Evolutionary conservation across 1,140 invertebrate species (phyloP).

Genomic region (Campoletis sonorensis): DNA sequence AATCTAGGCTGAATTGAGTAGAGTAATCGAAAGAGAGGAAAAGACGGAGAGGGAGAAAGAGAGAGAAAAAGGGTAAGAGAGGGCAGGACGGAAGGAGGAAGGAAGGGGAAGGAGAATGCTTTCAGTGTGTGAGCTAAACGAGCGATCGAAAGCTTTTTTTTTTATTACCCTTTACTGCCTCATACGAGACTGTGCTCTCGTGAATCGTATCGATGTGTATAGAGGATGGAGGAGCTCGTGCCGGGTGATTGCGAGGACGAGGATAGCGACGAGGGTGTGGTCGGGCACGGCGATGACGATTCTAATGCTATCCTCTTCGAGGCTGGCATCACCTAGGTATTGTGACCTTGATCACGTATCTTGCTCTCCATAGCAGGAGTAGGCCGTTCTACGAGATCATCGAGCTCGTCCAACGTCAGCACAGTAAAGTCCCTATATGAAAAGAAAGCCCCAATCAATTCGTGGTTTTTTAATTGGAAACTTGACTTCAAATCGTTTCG

Average conservation of each 20-base stretch:
- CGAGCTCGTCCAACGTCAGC: slow-evolving; percentile 71
- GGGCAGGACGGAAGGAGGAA: not conserved
- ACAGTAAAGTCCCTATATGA: slow-evolving; percentile 71
- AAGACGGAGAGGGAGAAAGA: not conserved
- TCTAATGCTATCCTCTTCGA: slow-evolving; percentile 67
- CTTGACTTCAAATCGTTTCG: not conserved
- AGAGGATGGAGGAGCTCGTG: slow-evolving; percentile 71
- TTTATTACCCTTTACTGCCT: slow-evolving; percentile 35
- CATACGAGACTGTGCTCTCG: slow-evolving; percentile 73
- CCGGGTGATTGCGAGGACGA: slow-evolving; percentile 71
- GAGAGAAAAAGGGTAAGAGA: not conserved
- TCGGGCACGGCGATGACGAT: slow-evolving; percentile 68
- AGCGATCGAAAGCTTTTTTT: slow-evolving; percentile 25
- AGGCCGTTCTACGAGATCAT: slow-evolving; percentile 69
- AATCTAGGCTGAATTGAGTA: slow-evolving; percentile 45
- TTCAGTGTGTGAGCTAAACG: slow-evolving; percentile 2
- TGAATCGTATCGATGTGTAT: slow-evolving; percentile 72
- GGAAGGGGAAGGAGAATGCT: too few relatives aligned
- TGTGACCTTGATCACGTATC: slow-evolving; percentile 68
- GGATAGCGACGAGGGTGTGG: slow-evolving; percentile 69
- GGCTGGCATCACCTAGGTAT: slow-evolving; percentile 70
- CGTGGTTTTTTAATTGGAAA: not conserved
- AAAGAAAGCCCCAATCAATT: slow-evolving; percentile 22
- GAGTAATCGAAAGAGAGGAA: slow-evolving; percentile 7
- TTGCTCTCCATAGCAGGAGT: slow-evolving; percentile 67